Conservation (phyloP, 2,888 invertebrate genomes). For the Agrilus biguttatus region DNA sequence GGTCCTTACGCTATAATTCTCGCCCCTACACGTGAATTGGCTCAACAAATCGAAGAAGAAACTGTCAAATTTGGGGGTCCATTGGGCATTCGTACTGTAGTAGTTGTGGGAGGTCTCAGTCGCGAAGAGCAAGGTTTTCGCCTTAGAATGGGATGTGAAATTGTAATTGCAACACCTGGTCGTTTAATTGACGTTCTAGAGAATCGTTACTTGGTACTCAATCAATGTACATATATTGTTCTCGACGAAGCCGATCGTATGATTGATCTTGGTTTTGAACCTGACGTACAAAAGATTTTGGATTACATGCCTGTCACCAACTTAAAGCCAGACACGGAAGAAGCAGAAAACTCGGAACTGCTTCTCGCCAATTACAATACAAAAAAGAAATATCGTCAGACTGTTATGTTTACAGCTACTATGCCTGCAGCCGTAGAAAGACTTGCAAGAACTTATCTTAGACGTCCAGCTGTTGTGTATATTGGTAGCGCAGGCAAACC, state of each 20-base stretch:
- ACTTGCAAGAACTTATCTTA: constrained; percentile 82
- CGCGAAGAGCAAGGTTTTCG: constrained; percentile 98
- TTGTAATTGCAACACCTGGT: constrained; percentile 99
- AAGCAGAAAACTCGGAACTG: constrained; percentile 75
- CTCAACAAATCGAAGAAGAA: constrained; percentile 99
- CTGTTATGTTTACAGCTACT: constrained; percentile 99
- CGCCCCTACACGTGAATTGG: constrained; percentile 98
- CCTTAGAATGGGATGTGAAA: constrained; percentile 93
- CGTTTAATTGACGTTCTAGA: constrained; percentile 97
- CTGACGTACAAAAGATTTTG: constrained; percentile 93
- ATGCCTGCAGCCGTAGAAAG: constrained; percentile 98
- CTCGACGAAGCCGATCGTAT: constrained; percentile 95
- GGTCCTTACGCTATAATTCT: constrained; percentile 98
- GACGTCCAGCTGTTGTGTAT: constrained; percentile 90
- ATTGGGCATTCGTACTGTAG: constrained; percentile 83
- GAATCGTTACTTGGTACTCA: constrained; percentile 91
- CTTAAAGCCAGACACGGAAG: constrained; percentile 94
- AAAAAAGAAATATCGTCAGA: constrained; percentile 96
- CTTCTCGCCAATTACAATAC: constrained; percentile 87
- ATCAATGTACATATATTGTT: constrained; percentile 96
- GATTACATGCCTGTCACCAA: constrained; percentile 98
- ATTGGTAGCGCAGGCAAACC: constrained; percentile 94
- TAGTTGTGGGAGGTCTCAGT: constrained; percentile 95
- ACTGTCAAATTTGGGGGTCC: constrained; percentile 93
- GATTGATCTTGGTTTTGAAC: constrained; percentile 99